These are phyloP conservation scores for Polydrusus cervinus DNA, from an alignment of 2,888 invertebrate genomes.

Conservation along the genomic window DNA sequence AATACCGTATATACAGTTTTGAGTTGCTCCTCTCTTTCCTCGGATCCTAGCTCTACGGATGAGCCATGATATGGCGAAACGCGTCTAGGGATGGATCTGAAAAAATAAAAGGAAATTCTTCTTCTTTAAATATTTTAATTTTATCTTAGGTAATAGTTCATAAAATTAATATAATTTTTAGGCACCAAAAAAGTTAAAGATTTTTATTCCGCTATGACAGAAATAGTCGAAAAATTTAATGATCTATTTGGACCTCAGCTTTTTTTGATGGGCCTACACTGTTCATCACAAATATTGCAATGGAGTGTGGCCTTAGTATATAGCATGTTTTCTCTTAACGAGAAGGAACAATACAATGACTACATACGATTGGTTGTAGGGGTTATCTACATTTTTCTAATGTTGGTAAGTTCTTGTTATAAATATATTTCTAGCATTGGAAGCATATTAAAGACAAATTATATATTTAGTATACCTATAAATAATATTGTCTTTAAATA, in stretches of 20 bases:
- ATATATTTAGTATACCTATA: no score
- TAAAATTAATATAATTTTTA: slow-evolving; percentile 24
- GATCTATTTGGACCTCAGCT: slow-evolving; percentile 46
- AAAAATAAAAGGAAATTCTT: no score
- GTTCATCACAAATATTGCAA: slow-evolving; percentile 49
- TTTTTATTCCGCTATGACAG: slow-evolving; percentile 32
- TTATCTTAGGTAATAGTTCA: no score
- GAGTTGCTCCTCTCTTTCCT: no score
- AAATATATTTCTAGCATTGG: background rate
- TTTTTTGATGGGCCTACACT: slow-evolving; percentile 52
- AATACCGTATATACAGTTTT: no score
- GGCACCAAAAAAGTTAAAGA: slow-evolving; percentile 46
- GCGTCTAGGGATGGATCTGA: no score
- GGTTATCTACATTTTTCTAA: slow-evolving; percentile 45
- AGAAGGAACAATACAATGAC: slow-evolving; percentile 23
- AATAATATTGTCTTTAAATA: no score
- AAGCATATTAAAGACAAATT: no score
- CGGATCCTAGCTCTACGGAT: no score
- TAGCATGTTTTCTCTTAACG: slow-evolving; percentile 35
- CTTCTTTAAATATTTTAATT: no score
- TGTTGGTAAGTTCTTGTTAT: slow-evolving; percentile 41
- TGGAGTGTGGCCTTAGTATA: slow-evolving; percentile 49
- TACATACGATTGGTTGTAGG: slow-evolving; percentile 35
- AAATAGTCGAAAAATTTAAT: slow-evolving; percentile 43
- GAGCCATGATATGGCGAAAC: no score